phyloP scores from a whole-genome alignment of 2,113 vertebrate species.

The Lepidothrix coronata region DNA sequence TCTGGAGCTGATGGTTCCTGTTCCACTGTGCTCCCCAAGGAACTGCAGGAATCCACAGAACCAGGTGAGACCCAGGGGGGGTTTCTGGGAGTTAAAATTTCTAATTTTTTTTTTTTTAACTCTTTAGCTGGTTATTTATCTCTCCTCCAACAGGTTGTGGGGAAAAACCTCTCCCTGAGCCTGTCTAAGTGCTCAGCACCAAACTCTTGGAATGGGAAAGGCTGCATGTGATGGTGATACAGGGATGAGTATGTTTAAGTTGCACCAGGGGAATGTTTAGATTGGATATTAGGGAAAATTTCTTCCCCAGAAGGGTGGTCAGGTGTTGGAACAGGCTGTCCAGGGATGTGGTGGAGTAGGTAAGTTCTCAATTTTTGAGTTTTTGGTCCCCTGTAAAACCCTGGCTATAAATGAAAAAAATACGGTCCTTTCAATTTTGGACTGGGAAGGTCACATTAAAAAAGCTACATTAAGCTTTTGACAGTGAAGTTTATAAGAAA shows the following conservation, averaged over 20 bases:
- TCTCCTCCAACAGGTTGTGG: neutral
- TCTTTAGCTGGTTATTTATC: neutral
- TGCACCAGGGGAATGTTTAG: neutral
- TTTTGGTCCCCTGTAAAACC: slow-evolving; percentile 12
- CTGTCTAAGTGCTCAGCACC: neutral
- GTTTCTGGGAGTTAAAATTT: neutral
- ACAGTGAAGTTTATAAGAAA: neutral
- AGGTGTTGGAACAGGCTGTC: neutral
- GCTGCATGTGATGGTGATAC: too few relatives aligned
- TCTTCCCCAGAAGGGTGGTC: neutral
- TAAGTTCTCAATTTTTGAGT: neutral
- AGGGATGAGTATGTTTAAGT: too few relatives aligned
- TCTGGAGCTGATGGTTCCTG: neutral
- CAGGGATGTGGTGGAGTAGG: neutral
- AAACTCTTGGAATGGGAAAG: neutral
- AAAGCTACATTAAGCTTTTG: neutral
- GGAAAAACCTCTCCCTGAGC: neutral
- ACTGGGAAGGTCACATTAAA: neutral
- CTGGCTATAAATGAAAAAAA: neutral
- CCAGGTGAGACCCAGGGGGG: accelerated
- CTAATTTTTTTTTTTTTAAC: neutral
- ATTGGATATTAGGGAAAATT: neutral
- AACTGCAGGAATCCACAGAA: neutral
- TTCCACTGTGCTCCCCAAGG: neutral
- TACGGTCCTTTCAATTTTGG: neutral